A percentile compares a stretch with the other conserved stretches of the same genome.
Evolutionary conservation across 2,113 vertebrate genomes (phyloP).

Genomic region (Lepisosteus oculatus): DNA sequence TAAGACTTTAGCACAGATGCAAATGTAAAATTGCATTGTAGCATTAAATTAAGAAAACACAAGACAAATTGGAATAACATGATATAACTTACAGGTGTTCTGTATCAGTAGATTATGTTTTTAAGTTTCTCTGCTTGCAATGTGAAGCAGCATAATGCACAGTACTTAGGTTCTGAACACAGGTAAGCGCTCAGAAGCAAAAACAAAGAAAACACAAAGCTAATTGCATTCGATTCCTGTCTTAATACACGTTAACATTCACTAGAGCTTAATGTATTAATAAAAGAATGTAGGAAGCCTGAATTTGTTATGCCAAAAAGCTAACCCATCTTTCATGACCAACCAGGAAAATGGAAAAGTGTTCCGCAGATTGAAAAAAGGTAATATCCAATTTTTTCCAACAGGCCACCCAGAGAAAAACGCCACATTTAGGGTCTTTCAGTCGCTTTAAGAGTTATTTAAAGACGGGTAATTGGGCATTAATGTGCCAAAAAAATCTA

Average conservation of each 20-base stretch:
- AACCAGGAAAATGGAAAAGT: slow-evolving; percentile 24
- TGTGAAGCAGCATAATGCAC: slow-evolving; percentile 31
- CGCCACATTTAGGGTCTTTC: slow-evolving; percentile 27
- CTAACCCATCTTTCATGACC: slow-evolving; percentile 38
- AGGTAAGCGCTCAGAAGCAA: background rate
- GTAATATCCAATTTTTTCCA: slow-evolving; percentile 21
- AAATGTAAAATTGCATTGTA: no score
- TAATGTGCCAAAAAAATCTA: slow-evolving; percentile 62
- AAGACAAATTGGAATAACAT: slow-evolving; percentile 28
- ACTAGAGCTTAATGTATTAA: slow-evolving; percentile 22
- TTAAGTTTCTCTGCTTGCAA: slow-evolving; percentile 16
- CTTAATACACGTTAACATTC: slow-evolving; percentile 1
- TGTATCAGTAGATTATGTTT: slow-evolving; percentile 29
- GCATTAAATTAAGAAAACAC: no score
- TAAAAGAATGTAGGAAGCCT: slow-evolving; percentile 23
- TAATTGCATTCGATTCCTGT: slow-evolving; percentile 14
- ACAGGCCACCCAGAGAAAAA: slow-evolving; percentile 32
- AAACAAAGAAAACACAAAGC: slow-evolving; percentile 3
- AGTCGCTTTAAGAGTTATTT: slow-evolving; percentile 30
- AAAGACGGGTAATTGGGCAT: slow-evolving; percentile 59
- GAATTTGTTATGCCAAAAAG: slow-evolving; percentile 28
- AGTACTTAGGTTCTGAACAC: slow-evolving; percentile 27
- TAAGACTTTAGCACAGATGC: no score
- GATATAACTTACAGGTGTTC: slow-evolving; percentile 37
- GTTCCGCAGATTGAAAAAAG: slow-evolving; percentile 22